These are phyloP conservation scores for Biston stratarius DNA, from an alignment of 2,888 invertebrate genomes.

Conservation along the genomic window DNA sequence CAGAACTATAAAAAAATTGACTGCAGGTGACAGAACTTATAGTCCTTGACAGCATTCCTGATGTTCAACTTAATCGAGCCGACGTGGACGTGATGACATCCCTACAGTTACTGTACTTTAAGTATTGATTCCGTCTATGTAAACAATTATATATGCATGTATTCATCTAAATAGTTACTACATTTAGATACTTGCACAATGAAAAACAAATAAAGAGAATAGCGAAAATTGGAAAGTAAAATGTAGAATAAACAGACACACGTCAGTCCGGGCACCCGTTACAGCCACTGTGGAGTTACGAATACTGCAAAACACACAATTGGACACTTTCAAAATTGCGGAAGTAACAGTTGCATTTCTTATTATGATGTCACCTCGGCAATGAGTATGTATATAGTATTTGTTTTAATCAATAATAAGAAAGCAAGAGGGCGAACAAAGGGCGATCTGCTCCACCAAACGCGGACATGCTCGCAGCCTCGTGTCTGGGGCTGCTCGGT, in stretches of 20 bases:
- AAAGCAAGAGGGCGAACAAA: conserved; percentile 82
- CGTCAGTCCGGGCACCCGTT: conserved; percentile 60
- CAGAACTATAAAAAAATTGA: background rate
- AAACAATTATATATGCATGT: background rate
- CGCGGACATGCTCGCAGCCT: conserved; percentile 85
- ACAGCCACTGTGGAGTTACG: conserved; percentile 83
- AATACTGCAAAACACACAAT: conserved; percentile 82
- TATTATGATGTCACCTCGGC: conserved; percentile 71
- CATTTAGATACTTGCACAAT: background rate
- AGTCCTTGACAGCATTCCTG: background rate
- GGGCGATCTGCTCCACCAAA: conserved; percentile 76
- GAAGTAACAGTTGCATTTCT: conserved; percentile 74
- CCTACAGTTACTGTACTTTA: no score
- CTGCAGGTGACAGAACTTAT: background rate
- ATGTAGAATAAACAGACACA: conserved; percentile 51
- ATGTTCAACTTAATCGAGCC: background rate
- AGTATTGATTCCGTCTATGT: no score
- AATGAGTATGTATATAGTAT: conserved; percentile 44
- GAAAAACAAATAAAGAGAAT: background rate
- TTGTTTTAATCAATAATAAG: conserved; percentile 76
- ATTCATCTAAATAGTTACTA: background rate
- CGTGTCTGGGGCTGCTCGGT: conserved; percentile 86
- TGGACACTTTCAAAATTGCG: conserved; percentile 70
- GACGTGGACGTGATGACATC: background rate
- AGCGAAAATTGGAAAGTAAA: background rate